Conservation (phyloP, 2,113 vertebrate species). For the Anguilla rostrata region DNA sequence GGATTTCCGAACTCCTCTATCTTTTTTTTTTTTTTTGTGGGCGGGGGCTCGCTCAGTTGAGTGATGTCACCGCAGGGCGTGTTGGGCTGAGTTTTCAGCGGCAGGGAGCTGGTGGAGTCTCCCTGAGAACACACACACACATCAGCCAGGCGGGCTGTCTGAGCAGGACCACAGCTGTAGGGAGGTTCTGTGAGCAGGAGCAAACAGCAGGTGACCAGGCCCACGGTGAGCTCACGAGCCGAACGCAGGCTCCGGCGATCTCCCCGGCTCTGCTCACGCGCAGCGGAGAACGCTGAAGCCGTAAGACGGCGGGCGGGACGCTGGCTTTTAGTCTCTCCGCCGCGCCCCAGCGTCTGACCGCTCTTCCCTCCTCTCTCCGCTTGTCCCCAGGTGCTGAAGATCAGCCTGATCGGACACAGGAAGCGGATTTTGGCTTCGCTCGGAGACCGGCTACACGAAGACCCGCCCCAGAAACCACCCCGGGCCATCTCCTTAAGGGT, state of each 20-base stretch:
- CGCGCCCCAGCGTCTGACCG: constrained; percentile 22
- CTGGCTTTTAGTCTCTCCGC: not conserved
- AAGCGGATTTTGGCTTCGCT: constrained; percentile 92
- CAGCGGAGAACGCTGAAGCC: not conserved
- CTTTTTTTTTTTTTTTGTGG: not conserved
- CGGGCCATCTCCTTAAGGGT: constrained; percentile 94
- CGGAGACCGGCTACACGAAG: constrained; percentile 93
- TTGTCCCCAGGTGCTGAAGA: constrained; percentile 88
- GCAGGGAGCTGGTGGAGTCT: not conserved
- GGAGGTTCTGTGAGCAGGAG: not conserved
- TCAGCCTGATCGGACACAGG: constrained; percentile 90
- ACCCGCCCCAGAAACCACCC: constrained; percentile 92
- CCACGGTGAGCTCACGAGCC: not conserved
- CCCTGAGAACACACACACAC: not conserved
- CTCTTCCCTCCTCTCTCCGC: not conserved
- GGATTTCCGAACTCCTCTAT: not conserved
- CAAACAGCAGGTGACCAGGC: not conserved
- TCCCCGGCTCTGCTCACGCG: not conserved
- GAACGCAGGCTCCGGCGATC: not conserved
- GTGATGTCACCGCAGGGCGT: not conserved
- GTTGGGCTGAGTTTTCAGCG: not conserved
- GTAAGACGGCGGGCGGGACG: not conserved
- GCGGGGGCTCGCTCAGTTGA: not conserved
- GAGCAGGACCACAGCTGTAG: not conserved
- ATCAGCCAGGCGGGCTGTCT: not conserved